Conservation (phyloP, 2,888 invertebrate genomes). For the Sminthurinus aureus region DNA sequence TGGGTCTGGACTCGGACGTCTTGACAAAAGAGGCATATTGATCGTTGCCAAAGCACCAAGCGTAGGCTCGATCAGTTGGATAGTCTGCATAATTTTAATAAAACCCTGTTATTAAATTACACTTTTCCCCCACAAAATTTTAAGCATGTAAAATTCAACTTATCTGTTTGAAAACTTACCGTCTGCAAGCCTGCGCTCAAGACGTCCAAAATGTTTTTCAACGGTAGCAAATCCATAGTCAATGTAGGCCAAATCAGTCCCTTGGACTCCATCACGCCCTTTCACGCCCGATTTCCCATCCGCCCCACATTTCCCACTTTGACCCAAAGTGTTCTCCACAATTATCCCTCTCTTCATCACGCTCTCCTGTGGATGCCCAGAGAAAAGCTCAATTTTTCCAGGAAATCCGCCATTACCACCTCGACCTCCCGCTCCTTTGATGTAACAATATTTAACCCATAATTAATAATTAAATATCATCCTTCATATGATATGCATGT, state of each 20-base stretch:
- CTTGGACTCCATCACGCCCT: not conserved
- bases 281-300: not conserved
- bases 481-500: too few species aligned
- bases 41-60: too few species aligned
- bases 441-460: too few species aligned
- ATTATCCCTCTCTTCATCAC: not conserved
- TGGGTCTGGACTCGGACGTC: too few species aligned
- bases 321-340: not conserved
- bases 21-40: too few species aligned
- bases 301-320: not conserved
- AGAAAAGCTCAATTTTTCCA: not conserved
- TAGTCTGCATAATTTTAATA: too few species aligned
- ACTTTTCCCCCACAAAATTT: too few species aligned
- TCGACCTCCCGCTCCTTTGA: not conserved
- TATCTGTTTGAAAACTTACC: too few species aligned
- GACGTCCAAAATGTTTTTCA: not conserved
- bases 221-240: not conserved
- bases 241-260: not conserved
- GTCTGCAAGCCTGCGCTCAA: not conserved
- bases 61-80: too few species aligned
- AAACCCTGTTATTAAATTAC: too few species aligned
- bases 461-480: too few species aligned
- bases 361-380: not conserved
- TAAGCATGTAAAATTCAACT: too few species aligned
- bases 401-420: not conserved